These are phyloP conservation scores for Limanda limanda DNA, from an alignment of 2,113 vertebrate genomes.

Conservation along the genomic window DNA sequence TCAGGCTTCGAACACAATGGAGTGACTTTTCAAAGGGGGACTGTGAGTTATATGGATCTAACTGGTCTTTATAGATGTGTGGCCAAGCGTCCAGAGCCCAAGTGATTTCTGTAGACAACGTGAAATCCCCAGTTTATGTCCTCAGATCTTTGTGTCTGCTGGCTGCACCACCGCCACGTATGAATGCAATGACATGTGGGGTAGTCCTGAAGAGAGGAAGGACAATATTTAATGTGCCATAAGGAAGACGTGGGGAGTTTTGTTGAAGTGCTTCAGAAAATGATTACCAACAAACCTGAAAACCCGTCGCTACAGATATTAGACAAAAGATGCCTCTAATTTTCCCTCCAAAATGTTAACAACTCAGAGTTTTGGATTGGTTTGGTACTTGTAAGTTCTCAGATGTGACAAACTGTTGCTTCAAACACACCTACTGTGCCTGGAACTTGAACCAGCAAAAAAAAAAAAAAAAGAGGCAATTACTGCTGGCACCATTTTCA, in stretches of 20 bases:
- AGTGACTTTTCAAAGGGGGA: constrained; percentile 70
- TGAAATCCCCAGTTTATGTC: constrained; percentile 63
- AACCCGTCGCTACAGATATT: neutral
- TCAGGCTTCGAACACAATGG: constrained; percentile 61
- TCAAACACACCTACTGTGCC: constrained; percentile 63
- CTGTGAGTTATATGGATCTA: constrained; percentile 71
- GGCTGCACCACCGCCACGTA: constrained; percentile 34
- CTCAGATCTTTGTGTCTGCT: constrained; percentile 61
- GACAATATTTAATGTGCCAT: constrained; percentile 5
- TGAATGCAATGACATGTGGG: constrained; percentile 31
- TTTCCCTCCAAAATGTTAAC: too few relatives aligned
- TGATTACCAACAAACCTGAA: neutral
- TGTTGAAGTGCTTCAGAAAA: constrained; percentile 1
- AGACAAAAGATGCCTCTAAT: neutral
- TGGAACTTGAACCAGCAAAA: constrained; percentile 63
- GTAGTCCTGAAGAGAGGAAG: neutral
- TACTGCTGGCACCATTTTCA: constrained; percentile 79
- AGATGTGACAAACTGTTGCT: constrained; percentile 53
- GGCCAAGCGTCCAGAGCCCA: constrained; percentile 69
- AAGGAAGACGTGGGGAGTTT: neutral
- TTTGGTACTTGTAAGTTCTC: constrained; percentile 4
- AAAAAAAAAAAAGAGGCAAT: constrained; percentile 50
- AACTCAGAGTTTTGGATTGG: neutral
- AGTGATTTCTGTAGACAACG: constrained; percentile 62
- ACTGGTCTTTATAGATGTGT: constrained; percentile 72